Evolutionary conservation across 2,888 invertebrate species (phyloP).

Genomic region (Gnatocerus cornutus): DNA sequence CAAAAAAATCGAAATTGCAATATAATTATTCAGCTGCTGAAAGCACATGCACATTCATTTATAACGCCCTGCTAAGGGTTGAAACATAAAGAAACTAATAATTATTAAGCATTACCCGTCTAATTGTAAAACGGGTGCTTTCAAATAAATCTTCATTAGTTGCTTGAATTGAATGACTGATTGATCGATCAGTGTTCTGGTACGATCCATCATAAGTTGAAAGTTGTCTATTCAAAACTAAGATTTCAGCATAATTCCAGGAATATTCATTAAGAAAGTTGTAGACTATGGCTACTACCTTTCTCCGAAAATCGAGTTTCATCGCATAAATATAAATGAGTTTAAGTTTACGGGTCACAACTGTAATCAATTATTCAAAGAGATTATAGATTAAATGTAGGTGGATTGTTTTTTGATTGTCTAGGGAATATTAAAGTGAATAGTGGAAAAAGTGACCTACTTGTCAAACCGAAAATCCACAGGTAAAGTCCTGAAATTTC

Average conservation of each 20-base stretch:
- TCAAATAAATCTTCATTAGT: constrained; percentile 41
- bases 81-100: too few species aligned
- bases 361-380: constrained; percentile 3
- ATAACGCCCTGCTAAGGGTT: too few species aligned
- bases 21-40: too few species aligned
- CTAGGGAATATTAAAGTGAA: not conserved
- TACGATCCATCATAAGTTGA: constrained; percentile 32
- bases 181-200: constrained; percentile 34
- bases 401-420: not conserved
- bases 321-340: constrained; percentile 8
- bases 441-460: not conserved
- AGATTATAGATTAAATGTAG: constrained; percentile 8
- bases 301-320: constrained; percentile 12
- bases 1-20: too few species aligned
- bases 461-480: not conserved
- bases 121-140: not conserved
- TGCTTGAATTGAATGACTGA: constrained; percentile 22
- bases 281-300: not conserved
- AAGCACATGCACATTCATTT: too few species aligned
- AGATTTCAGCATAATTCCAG: constrained; percentile 25
- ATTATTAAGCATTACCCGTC: not conserved
- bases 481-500: constrained; percentile 1
- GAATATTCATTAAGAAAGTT: constrained; percentile 29
- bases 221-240: constrained; percentile 36
- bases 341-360: constrained; percentile 3